A percentile compares a stretch with the other conserved stretches of the same genome.
Conservation (phyloP, 2,888 invertebrate species). For the Steinernema hermaphroditum region DNA sequence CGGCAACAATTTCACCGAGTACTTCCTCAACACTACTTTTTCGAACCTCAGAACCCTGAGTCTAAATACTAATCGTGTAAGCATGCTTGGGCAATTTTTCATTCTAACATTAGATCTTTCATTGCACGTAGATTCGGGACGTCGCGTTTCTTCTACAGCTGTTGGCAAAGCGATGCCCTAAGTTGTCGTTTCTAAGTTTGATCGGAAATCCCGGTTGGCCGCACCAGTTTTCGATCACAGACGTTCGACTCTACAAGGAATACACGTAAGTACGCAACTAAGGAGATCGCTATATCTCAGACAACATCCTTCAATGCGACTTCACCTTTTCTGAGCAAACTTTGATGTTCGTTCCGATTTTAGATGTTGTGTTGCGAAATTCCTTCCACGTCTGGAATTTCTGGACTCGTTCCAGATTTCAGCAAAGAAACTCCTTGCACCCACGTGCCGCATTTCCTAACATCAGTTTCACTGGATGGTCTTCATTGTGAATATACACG, state of each 20-base stretch:
- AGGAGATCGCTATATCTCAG: background rate
- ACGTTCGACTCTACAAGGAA: conserved; percentile 9
- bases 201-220: conserved; percentile 59
- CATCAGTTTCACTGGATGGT: background rate
- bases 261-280: conserved; percentile 31
- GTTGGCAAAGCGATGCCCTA: conserved; percentile 49
- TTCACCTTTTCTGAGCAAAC: no score
- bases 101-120: conserved; percentile 5
- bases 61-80: conserved; percentile 47
- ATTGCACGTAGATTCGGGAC: conserved; percentile 47
- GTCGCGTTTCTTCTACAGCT: conserved; percentile 48
- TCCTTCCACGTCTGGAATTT: conserved; percentile 39
- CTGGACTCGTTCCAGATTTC: conserved; percentile 36
- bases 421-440: background rate
- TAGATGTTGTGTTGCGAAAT: conserved; percentile 36
- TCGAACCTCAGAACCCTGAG: conserved; percentile 43
- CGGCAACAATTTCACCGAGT: conserved; percentile 55
- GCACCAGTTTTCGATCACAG: conserved; percentile 29
- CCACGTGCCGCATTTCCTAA: conserved; percentile 16
- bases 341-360: no score
- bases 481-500: background rate
- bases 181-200: conserved; percentile 47
- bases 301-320: no score
- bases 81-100: background rate
- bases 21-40: conserved; percentile 52